phyloP scores from a whole-genome alignment of 2,888 invertebrate genomes.

The Ditylenchus weischeri region DNA sequence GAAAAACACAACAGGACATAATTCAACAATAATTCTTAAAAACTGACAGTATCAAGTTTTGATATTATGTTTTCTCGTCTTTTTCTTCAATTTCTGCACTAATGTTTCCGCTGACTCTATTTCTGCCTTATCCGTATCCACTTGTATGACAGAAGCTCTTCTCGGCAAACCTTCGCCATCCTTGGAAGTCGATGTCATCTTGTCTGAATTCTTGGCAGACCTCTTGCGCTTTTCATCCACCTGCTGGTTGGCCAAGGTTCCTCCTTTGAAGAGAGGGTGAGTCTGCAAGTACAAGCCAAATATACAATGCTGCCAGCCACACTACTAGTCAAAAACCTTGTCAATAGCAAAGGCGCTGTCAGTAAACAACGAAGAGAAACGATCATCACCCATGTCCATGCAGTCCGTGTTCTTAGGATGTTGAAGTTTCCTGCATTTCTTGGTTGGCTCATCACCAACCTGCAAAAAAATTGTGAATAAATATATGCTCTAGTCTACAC shows the following conservation, averaged over 20 bases:
- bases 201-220: not conserved
- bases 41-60: too few species aligned
- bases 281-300: constrained; percentile 7
- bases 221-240: constrained; percentile 18
- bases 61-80: not conserved
- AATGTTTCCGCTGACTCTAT: not conserved
- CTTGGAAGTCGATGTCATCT: not conserved
- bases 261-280: constrained; percentile 33
- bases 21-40: too few species aligned
- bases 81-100: constrained; percentile 5
- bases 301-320: too few species aligned
- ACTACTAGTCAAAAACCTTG: constrained; percentile 9
- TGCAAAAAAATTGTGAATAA: not conserved
- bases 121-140: not conserved
- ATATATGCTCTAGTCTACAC: not conserved
- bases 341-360: constrained; percentile 54
- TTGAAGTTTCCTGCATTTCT: constrained; percentile 13
- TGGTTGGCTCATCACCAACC: constrained; percentile 19
- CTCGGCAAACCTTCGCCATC: not conserved
- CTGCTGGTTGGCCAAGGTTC: constrained; percentile 36
- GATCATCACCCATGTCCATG: constrained; percentile 38
- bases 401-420: constrained; percentile 16
- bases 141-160: not conserved
- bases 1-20: too few species aligned
- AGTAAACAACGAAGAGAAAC: constrained; percentile 54